phyloP scores from a whole-genome alignment of 2,113 vertebrate genomes.

The Esox niger region DNA sequence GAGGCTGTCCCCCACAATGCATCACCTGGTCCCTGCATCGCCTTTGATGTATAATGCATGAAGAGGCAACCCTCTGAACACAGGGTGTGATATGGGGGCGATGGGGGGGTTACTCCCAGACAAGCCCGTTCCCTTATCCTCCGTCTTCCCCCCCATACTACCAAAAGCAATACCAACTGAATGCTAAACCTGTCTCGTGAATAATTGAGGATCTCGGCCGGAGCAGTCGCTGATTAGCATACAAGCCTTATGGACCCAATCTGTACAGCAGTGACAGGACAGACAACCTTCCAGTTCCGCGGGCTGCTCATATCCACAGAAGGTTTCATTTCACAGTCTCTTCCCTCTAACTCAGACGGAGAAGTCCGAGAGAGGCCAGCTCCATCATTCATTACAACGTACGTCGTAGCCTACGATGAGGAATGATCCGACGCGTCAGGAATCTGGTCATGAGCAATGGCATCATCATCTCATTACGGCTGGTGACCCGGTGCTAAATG shows the following conservation, averaged over 20 bases:
- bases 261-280: constrained; percentile 56
- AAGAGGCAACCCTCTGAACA: constrained; percentile 56
- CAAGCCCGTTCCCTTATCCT: constrained; percentile 40
- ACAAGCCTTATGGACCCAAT: constrained; percentile 70
- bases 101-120: constrained; percentile 16
- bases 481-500: neutral
- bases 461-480: neutral
- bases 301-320: constrained; percentile 19
- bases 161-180: constrained; percentile 66
- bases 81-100: constrained; percentile 52
- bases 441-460: neutral
- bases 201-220: constrained; percentile 71
- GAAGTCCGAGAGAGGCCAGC: neutral
- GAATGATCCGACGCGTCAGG: constrained; percentile 5
- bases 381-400: neutral
- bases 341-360: constrained; percentile 8
- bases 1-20: constrained; percentile 48
- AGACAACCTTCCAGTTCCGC: constrained; percentile 34
- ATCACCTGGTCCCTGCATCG: constrained; percentile 65
- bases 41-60: constrained; percentile 74
- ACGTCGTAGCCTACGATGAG: neutral
- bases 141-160: constrained; percentile 42
- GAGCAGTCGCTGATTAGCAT: constrained; percentile 67
- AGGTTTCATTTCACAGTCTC: constrained; percentile 17
- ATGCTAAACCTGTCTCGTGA: constrained; percentile 75